Evolutionary conservation across 2,888 invertebrate genomes (phyloP).

Genomic region (Epistrophella euchroma): DNA sequence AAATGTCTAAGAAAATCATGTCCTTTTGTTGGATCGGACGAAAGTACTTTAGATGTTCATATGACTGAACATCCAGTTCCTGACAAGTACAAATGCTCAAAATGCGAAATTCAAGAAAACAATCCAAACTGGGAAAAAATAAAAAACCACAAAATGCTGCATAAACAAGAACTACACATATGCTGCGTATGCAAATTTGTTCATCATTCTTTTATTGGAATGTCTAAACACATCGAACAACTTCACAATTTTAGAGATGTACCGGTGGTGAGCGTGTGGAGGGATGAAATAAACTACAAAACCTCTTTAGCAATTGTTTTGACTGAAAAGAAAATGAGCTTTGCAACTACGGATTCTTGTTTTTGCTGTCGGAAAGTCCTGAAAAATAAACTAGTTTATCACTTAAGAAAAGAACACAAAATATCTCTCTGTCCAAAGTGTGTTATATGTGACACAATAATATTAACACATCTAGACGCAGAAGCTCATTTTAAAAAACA

Average conservation of each 20-base stretch:
- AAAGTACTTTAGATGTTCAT: conserved; percentile 38
- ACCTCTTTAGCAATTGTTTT: conserved; percentile 41
- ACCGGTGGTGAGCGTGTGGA: conserved; percentile 43
- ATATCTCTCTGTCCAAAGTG: conserved; percentile 40
- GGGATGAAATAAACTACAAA: conserved; percentile 20
- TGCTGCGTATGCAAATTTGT: conserved; percentile 65
- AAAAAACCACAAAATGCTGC: conserved; percentile 53
- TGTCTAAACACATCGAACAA: conserved; percentile 42
- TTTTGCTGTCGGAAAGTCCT: conserved; percentile 46
- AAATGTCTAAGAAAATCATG: conserved; percentile 49
- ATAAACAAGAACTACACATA: conserved; percentile 18
- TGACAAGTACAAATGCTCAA: conserved; percentile 22
- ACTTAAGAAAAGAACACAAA: conserved; percentile 49
- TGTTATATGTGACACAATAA: conserved; percentile 32
- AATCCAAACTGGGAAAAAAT: conserved; percentile 41
- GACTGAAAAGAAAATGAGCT: conserved; percentile 18
- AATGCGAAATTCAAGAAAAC: conserved; percentile 10
- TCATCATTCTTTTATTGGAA: conserved; percentile 19
- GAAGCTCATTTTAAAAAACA: conserved; percentile 38
- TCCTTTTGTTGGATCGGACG: conserved; percentile 35
- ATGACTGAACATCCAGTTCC: conserved; percentile 42
- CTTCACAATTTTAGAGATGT: conserved; percentile 62
- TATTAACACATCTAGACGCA: conserved; percentile 36
- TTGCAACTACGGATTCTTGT: conserved; percentile 35
- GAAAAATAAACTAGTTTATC: conserved; percentile 9